These are phyloP conservation scores for Orchestia grillus DNA, from an alignment of 1,140 invertebrate genomes.

Conservation along the genomic window DNA sequence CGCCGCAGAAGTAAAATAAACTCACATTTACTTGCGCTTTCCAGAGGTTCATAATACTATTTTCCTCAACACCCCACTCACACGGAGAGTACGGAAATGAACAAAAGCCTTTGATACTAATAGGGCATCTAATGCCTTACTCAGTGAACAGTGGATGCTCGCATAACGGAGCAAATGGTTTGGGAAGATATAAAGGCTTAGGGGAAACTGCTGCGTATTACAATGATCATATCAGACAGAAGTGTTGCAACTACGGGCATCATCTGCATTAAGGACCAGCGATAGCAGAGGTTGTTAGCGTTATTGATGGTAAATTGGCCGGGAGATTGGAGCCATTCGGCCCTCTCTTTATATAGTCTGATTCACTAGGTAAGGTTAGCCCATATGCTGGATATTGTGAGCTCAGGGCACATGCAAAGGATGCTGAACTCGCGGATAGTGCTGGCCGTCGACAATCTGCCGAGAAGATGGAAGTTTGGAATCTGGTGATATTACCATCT, in stretches of 20 bases:
- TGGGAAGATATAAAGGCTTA: slow-evolving; percentile 55
- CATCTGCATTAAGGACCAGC: slow-evolving; percentile 53
- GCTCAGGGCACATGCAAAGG: slow-evolving; percentile 34
- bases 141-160: slow-evolving; percentile 45
- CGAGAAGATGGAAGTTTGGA: slow-evolving; percentile 20
- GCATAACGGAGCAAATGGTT: slow-evolving; percentile 40
- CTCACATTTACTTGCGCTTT: neutral
- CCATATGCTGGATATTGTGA: slow-evolving; percentile 55
- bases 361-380: slow-evolving; percentile 55
- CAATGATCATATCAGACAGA: slow-evolving; percentile 54
- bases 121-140: slow-evolving; percentile 38
- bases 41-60: neutral
- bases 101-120: slow-evolving; percentile 50
- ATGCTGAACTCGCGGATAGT: slow-evolving; percentile 11
- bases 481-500: slow-evolving; percentile 8
- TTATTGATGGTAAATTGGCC: slow-evolving; percentile 56
- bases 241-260: slow-evolving; percentile 56
- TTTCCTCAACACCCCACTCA: neutral
- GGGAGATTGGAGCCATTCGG: slow-evolving; percentile 52
- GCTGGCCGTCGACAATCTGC: neutral
- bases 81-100: neutral
- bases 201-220: slow-evolving; percentile 50
- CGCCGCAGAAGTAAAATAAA: neutral
- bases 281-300: slow-evolving; percentile 56
- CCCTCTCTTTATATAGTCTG: slow-evolving; percentile 54